Conservation (phyloP, 2,888 invertebrate species). For the Napeogenes sylphis region DNA sequence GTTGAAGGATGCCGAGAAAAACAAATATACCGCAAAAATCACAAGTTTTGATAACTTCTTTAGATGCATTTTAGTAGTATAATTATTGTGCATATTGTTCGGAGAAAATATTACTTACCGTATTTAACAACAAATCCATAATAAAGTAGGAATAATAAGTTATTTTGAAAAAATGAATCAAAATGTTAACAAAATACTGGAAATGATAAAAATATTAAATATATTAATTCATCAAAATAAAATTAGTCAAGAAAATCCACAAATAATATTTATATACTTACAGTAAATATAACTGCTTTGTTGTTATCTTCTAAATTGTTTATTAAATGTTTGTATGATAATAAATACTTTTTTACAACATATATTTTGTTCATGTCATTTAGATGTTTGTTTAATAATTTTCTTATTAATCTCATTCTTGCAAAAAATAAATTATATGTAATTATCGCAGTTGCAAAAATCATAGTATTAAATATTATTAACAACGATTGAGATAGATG, state of each 20-base stretch:
- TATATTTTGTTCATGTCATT: neutral
- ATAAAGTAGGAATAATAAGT: neutral
- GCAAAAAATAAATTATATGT: neutral
- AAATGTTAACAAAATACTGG: neutral
- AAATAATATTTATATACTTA: neutral
- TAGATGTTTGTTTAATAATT: neutral
- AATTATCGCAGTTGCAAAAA: neutral
- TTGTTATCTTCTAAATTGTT: neutral
- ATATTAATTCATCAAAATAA: neutral
- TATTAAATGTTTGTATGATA: constrained; percentile 5
- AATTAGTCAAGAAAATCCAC: neutral
- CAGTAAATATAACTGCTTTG: neutral
- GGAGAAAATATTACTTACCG: neutral
- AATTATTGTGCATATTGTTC: too few relatives aligned
- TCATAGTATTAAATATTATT: neutral
- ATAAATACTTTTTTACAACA: neutral
- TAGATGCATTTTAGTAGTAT: too few relatives aligned
- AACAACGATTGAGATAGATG: neutral
- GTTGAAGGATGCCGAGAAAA: too few relatives aligned
- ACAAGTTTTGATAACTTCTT: too few relatives aligned
- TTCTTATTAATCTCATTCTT: neutral
- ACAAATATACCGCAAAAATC: too few relatives aligned
- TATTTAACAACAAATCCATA: neutral
- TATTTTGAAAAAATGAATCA: neutral
- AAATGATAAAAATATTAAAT: neutral